These are phyloP conservation scores for Drosophila differens DNA, from an alignment of 2,888 invertebrate species.

Conservation along the genomic window DNA sequence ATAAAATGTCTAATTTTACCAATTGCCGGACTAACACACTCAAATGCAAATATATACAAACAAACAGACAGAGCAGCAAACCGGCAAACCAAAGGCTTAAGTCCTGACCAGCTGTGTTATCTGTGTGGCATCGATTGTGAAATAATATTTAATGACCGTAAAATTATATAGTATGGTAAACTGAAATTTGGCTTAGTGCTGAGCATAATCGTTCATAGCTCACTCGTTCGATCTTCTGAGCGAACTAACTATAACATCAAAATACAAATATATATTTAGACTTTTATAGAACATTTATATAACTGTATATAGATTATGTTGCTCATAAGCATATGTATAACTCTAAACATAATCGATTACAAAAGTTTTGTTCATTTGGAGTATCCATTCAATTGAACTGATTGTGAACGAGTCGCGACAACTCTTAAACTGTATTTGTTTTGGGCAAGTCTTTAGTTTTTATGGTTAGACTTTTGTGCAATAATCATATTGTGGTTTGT, in stretches of 20 bases:
- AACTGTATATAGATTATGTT: not conserved
- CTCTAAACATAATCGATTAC: not conserved
- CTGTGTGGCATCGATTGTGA: constrained; percentile 68
- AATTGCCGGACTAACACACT: constrained; percentile 38
- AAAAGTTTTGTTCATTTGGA: constrained; percentile 1
- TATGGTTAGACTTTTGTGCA: constrained; percentile 49
- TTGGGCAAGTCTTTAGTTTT: constrained; percentile 49
- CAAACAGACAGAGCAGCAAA: constrained; percentile 32
- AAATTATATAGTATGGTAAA: constrained; percentile 72
- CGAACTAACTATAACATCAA: not conserved
- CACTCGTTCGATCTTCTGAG: not conserved
- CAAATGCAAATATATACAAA: constrained; percentile 11
- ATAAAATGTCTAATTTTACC: constrained; percentile 75
- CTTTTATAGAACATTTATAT: not conserved
- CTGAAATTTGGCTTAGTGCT: constrained; percentile 39
- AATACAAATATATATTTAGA: not conserved
- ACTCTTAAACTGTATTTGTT: constrained; percentile 2
- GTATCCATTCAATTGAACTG: constrained; percentile 5
- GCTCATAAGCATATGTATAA: not conserved
- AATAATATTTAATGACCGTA: constrained; percentile 82
- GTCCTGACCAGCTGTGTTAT: constrained; percentile 28
- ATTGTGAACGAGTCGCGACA: not conserved
- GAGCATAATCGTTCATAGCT: not conserved
- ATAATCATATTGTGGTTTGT: constrained; percentile 69
- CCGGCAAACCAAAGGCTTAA: constrained; percentile 56